Conservation (phyloP, 2,888 invertebrate species). For the Pseudoips prasinana region DNA sequence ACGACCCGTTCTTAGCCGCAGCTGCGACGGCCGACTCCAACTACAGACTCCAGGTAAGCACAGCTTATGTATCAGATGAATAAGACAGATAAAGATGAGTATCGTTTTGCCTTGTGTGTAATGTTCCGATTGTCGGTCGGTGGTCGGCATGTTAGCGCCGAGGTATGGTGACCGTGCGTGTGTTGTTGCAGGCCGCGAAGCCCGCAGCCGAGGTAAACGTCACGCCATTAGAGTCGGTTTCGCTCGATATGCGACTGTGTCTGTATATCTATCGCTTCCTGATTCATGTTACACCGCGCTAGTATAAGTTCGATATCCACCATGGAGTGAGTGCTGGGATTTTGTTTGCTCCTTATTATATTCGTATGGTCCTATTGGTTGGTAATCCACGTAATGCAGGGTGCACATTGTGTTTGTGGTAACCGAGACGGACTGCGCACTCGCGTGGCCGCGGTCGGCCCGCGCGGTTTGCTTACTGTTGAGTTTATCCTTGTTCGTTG, state of each 20-base stretch:
- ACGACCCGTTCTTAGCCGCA: slow-evolving; percentile 97
- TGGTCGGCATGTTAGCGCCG: slow-evolving; percentile 9
- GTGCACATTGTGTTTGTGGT: slow-evolving; percentile 75
- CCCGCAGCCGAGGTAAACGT: slow-evolving; percentile 85
- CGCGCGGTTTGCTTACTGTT: slow-evolving; percentile 64
- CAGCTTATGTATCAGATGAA: neutral
- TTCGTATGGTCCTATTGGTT: slow-evolving; percentile 66
- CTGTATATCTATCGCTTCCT: slow-evolving; percentile 77
- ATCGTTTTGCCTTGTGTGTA: slow-evolving; percentile 5
- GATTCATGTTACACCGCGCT: slow-evolving; percentile 73
- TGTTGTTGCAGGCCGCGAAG: slow-evolving; percentile 87
- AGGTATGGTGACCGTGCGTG: slow-evolving; percentile 63
- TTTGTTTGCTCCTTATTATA: slow-evolving; percentile 75
- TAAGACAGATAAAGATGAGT: no score
- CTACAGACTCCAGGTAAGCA: slow-evolving; percentile 93
- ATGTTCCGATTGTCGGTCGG: slow-evolving; percentile 11
- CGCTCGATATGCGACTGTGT: slow-evolving; percentile 57
- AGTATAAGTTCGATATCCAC: slow-evolving; percentile 66
- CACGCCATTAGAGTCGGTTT: slow-evolving; percentile 53
- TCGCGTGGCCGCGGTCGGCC: slow-evolving; percentile 43
- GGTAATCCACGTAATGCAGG: slow-evolving; percentile 68
- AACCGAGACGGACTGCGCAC: slow-evolving; percentile 56
- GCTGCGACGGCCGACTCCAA: slow-evolving; percentile 92
- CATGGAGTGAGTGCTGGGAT: slow-evolving; percentile 78
- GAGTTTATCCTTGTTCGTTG: slow-evolving; percentile 64